Evolutionary conservation across 2,888 invertebrate species (phyloP).

Genomic region (Hetaerina titia): DNA sequence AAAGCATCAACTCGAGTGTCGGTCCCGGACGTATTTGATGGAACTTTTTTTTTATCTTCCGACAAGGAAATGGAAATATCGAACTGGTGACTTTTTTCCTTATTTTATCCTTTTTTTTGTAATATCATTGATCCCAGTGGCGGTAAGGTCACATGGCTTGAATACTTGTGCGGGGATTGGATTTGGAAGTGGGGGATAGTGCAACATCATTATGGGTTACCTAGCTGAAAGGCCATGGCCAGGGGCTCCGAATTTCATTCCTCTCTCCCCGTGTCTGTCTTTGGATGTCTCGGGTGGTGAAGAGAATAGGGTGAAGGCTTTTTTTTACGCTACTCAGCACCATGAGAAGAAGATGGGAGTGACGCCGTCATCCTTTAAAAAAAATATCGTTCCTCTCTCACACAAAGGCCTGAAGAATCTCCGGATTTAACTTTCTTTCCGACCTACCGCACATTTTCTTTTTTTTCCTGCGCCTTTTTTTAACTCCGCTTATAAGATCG

Average conservation of each 20-base stretch:
- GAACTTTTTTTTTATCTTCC: neutral
- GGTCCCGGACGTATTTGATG: neutral
- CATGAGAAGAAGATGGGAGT: neutral
- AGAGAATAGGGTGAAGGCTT: neutral
- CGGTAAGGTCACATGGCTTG: neutral
- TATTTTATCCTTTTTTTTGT: neutral
- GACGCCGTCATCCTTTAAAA: neutral
- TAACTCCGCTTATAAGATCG: neutral
- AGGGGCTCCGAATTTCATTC: neutral
- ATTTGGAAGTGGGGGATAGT: neutral
- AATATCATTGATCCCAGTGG: constrained; percentile 1
- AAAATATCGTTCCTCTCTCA: neutral
- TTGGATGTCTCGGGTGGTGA: neutral
- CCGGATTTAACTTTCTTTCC: neutral
- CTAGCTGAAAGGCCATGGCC: no score
- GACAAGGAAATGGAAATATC: neutral
- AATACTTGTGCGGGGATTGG: neutral
- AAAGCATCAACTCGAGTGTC: neutral
- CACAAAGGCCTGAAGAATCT: neutral
- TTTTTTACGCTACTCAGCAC: neutral
- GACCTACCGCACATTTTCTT: neutral
- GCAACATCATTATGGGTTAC: no score
- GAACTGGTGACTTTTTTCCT: neutral
- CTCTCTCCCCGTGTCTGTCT: neutral
- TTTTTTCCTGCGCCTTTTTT: neutral